These are phyloP conservation scores for Drosophila persimilis DNA, from an alignment of 1,140 invertebrate species.

Conservation along the genomic window DNA sequence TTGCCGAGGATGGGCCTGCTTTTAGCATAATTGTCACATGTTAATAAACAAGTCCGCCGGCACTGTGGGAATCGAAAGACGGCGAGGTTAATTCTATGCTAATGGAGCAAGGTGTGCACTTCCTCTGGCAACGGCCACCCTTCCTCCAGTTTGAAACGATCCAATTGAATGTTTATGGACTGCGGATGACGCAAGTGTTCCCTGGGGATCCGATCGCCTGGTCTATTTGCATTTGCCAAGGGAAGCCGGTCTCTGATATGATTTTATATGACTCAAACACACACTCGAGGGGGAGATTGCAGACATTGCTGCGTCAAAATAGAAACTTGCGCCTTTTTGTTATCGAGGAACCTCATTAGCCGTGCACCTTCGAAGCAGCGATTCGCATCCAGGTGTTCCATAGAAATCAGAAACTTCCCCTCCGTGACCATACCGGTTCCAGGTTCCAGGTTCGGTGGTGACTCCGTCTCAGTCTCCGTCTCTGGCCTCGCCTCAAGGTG, in stretches of 20 bases:
- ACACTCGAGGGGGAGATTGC: constrained; percentile 12
- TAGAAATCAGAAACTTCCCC: constrained; percentile 70
- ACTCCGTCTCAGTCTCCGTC: constrained; percentile 8
- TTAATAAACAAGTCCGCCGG: constrained; percentile 64
- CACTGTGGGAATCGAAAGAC: constrained; percentile 50
- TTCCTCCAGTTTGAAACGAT: constrained; percentile 13
- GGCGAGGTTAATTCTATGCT: constrained; percentile 67
- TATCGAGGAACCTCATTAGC: constrained; percentile 35
- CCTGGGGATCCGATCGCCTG: neutral
- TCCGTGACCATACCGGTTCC: constrained; percentile 40
- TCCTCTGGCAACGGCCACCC: constrained; percentile 54
- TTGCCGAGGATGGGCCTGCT: constrained; percentile 32
- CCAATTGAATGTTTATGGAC: constrained; percentile 47
- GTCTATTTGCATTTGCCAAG: constrained; percentile 63
- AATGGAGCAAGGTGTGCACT: constrained; percentile 76
- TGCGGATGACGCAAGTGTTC: constrained; percentile 71
- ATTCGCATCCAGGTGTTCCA: constrained; percentile 68
- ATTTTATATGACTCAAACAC: constrained; percentile 19
- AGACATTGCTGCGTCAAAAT: constrained; percentile 75
- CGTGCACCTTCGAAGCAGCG: constrained; percentile 63
- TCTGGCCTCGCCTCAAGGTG: constrained; percentile 54
- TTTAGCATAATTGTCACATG: constrained; percentile 75
- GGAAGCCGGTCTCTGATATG: constrained; percentile 51
- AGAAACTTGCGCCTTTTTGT: constrained; percentile 54
- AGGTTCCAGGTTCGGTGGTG: constrained; percentile 17